A percentile compares a stretch with the other conserved stretches of the same genome.
phyloP scores from a whole-genome alignment of 2,113 vertebrate genomes.

The Ibidorhyncha struthersii region DNA sequence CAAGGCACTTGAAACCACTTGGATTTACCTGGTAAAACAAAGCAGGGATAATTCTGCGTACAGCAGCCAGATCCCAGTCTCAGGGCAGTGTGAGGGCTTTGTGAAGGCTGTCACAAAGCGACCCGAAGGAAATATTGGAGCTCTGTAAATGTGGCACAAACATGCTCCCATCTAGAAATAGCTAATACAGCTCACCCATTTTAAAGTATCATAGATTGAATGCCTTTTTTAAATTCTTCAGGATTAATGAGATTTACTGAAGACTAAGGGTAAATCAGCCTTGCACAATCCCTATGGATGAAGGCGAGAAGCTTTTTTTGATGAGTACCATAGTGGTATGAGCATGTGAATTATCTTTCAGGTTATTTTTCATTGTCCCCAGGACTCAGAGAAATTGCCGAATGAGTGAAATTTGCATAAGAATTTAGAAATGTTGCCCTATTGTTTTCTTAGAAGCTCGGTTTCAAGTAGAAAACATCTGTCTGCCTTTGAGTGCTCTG shows the following conservation, averaged over 20 bases:
- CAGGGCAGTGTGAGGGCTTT: background rate
- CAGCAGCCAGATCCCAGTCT: background rate
- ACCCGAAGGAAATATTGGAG: background rate
- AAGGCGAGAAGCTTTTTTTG: background rate
- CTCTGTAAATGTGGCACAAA: background rate
- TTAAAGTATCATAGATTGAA: background rate
- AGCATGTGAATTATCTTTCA: background rate
- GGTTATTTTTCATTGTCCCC: background rate
- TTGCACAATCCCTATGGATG: background rate
- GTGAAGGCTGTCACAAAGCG: background rate
- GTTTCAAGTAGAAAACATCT: slow-evolving; percentile 44
- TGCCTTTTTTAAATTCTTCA: background rate
- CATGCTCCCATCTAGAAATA: background rate
- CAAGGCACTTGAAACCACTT: background rate
- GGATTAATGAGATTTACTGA: background rate
- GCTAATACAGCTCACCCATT: background rate
- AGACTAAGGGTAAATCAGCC: background rate
- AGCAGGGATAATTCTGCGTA: fast-evolving
- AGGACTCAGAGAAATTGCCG: slow-evolving; percentile 1
- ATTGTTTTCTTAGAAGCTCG: slow-evolving; percentile 45
- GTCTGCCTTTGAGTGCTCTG: background rate
- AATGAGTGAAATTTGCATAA: slow-evolving; percentile 26
- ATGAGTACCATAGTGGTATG: background rate
- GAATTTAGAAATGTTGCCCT: slow-evolving; percentile 23
- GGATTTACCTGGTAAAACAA: background rate